Evolutionary conservation across 2,113 vertebrate species (phyloP), one percentile per base, ranked within the genome.

Genomic region (Trachemys scripta): DNA sequence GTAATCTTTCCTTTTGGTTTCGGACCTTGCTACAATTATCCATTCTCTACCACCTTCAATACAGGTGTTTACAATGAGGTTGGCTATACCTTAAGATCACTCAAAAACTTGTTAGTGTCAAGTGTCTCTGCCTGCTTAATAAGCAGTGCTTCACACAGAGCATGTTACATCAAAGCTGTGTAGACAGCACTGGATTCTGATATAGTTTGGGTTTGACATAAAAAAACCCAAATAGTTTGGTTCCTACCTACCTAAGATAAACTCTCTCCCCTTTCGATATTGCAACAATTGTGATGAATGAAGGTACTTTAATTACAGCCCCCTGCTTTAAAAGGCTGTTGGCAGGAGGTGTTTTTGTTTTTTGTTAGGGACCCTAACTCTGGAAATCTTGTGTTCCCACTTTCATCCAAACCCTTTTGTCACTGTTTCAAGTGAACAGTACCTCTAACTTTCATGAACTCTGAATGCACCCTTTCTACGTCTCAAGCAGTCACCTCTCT

Each of bases 271-370:
- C 29, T 94, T 17, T 4, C 87, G n/a, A 79, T 94, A 76, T 84
- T 87, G 24, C 42, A 84, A 57, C 75, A 59, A 53, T 56, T 49
- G 8, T 91, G 91, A 59, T 93, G 90, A 81, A 85, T 90, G 84
- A 53, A 89, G 79, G 22, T 20, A 62, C 31, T 90, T 24, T 56
- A 79, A 38, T 88, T 47, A 45, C 22, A 17, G 1, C 27, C 62
- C 62, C 87, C 79, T 95, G 10, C 88, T 92, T 96, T 94, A 90
- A 88, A 93, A 93, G n/a, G 65, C 22, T 53, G 86, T 45, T 86
- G 50, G 42, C 53, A 62, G 59, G 29, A 31, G 59, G 35, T 35
- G 25, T 29, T 17, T 5, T 8, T 4, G 1, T 2, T 85, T 57
- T 75, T 14, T 2, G 1, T 51, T 51, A 82, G 50, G 10, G 31